A percentile compares a stretch with the other conserved stretches of the same genome.
Evolutionary conservation across 2,797 vertebrate genomes (phyloP).

Genomic region (Coreius guichenoti): DNA sequence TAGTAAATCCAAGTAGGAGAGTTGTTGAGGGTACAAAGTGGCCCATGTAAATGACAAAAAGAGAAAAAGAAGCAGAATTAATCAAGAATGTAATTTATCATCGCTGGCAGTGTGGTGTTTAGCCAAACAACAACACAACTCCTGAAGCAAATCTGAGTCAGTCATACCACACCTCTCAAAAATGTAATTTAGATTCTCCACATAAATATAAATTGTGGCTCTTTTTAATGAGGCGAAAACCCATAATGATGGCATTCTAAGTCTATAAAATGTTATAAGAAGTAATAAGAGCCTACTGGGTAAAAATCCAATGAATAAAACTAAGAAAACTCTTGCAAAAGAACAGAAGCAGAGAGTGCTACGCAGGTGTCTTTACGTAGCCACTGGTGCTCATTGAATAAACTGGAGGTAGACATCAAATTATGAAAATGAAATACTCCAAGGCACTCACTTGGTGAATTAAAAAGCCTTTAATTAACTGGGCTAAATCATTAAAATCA

Average conservation of each 20-base stretch:
- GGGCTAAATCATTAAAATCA: too few relatives aligned
- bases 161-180: conserved; percentile 20
- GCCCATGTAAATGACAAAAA: conserved; percentile 3
- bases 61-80: not conserved
- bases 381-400: too few relatives aligned
- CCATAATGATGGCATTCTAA: not conserved
- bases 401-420: too few relatives aligned
- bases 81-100: conserved; percentile 3
- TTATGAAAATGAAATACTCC: too few relatives aligned
- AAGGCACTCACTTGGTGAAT: too few relatives aligned
- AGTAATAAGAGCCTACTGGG: not conserved
- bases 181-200: conserved; percentile 22
- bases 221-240: conserved; percentile 12
- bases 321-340: not conserved
- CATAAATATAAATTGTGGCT: not conserved
- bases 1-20: conserved; percentile 62
- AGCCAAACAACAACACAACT: conserved; percentile 24
- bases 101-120: not conserved
- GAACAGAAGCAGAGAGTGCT: too few relatives aligned
- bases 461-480: too few relatives aligned
- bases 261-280: not conserved
- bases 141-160: conserved; percentile 51
- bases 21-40: conserved; percentile 63
- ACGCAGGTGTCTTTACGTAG: too few relatives aligned
- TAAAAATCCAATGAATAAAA: not conserved